These are phyloP conservation scores for Syncerus caffer DNA, from an alignment of 2,797 vertebrate genomes.

Conservation along the genomic window DNA sequence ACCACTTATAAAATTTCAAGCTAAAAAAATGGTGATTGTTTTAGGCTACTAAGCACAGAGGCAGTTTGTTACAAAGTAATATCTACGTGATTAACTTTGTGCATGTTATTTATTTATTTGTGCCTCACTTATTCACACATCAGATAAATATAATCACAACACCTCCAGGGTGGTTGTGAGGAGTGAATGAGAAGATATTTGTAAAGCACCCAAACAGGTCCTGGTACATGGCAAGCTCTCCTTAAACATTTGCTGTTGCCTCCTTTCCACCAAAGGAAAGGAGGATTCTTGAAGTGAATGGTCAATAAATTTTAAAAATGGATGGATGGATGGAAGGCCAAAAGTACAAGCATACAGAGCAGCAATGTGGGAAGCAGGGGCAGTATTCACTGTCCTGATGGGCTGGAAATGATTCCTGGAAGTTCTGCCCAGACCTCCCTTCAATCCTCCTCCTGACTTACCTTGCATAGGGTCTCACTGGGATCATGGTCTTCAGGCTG, in stretches of 20 bases:
- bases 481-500: conserved; percentile 71
- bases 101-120: neutral
- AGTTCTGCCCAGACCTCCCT: neutral
- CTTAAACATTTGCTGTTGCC: neutral
- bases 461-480: conserved; percentile 55
- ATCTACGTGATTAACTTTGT: neutral
- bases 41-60: neutral
- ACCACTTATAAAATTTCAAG: neutral
- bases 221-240: neutral
- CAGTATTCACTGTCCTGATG: neutral
- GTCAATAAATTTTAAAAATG: neutral
- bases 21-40: neutral
- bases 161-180: neutral
- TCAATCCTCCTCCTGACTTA: neutral
- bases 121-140: neutral
- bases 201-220: neutral
- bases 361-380: accelerated
- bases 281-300: neutral
- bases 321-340: neutral
- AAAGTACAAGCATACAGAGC: neutral
- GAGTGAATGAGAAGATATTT: neutral
- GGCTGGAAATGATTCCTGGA: neutral
- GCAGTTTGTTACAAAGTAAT: neutral
- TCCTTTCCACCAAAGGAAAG: neutral
- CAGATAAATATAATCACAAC: neutral